Evolutionary conservation across 2,797 vertebrate genomes (phyloP).

Genomic region (Crocidura indochinensis): DNA sequence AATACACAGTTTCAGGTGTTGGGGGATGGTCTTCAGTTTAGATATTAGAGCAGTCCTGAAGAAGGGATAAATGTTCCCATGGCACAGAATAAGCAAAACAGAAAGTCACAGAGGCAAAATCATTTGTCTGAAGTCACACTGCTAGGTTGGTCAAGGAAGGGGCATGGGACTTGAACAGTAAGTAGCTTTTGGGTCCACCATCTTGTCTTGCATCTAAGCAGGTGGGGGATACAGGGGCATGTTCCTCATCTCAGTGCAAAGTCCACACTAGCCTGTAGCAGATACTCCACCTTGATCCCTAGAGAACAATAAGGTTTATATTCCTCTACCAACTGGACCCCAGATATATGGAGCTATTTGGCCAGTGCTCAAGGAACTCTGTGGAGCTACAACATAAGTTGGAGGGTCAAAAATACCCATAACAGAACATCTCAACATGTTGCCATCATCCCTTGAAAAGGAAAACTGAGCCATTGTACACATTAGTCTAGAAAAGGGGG

Average conservation of each 20-base stretch:
- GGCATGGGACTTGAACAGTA: background rate
- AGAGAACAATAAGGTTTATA: fast-evolving
- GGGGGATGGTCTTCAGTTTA: too few species aligned
- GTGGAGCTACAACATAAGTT: fast-evolving
- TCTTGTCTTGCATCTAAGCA: background rate
- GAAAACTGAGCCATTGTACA: background rate
- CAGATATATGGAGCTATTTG: background rate
- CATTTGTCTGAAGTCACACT: conserved; percentile 13
- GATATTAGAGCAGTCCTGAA: too few species aligned
- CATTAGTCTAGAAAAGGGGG: background rate
- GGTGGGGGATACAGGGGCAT: fast-evolving
- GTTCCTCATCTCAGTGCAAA: background rate
- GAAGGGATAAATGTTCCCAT: too few species aligned
- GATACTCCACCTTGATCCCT: background rate
- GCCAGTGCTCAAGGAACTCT: background rate
- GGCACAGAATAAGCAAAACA: background rate
- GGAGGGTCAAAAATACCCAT: background rate
- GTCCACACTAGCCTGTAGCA: too few species aligned
- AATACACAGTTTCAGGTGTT: too few species aligned
- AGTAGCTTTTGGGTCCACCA: background rate
- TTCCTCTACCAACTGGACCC: background rate
- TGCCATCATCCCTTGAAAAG: too few species aligned
- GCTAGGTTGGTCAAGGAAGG: background rate
- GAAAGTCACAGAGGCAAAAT: conserved; percentile 2
- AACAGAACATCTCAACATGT: background rate